Base-by-base conservation (phyloP, 2,797 vertebrate species). In the Schizopygopsis malacanthus region DNA sequence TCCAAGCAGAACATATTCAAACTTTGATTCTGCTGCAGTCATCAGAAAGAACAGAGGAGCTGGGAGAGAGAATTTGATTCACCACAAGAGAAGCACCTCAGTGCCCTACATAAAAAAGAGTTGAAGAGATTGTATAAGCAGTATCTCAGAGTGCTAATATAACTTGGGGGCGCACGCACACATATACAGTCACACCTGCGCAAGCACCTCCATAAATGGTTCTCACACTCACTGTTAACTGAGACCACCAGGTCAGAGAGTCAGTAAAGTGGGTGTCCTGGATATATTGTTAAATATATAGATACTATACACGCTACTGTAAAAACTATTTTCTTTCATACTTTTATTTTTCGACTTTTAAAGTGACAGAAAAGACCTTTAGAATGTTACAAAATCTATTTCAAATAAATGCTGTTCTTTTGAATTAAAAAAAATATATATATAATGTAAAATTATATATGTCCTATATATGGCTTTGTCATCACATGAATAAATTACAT, bases 21-120 rank as follows among this genome's bases (percentile, higher is more conserved):
- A 85, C 82, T 80, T 79, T 59, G 39, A 67, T 87, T 87, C 47
- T 85, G 82, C 86, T 67, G 82, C 72, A 69, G 82, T 75, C 82
- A 87, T 87, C 77, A 81, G 50, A 84, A 76, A 81, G 33, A 76
- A 73, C 69, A 80, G 69, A 81, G 22, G 16, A 81, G 56, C 22
- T 2, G 50, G 28, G n/a, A 70, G 76, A 71, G 76, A 59, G 18
- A 79, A 79, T 56, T 59, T 15, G 4, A 45, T 65, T 69, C n/a
- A 56, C 69, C 28, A 25, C n/a, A 61, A 61, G 65, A 85, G 41
- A 63, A 73, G 54, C 69, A 80, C 69, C 67, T 80, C 43, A 39
- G 56, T 85, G 78, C 41, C 84, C 84, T 85, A 85, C 69, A 75
- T 81, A 73, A 50, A 79, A 85, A 63, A 72, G 13, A 41, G 69